Percentiles rank a stretch among this genome's conserved stretches.
These are phyloP conservation scores for Cyclophora punctaria DNA, from an alignment of 2,888 invertebrate genomes.

Conservation along the genomic window DNA sequence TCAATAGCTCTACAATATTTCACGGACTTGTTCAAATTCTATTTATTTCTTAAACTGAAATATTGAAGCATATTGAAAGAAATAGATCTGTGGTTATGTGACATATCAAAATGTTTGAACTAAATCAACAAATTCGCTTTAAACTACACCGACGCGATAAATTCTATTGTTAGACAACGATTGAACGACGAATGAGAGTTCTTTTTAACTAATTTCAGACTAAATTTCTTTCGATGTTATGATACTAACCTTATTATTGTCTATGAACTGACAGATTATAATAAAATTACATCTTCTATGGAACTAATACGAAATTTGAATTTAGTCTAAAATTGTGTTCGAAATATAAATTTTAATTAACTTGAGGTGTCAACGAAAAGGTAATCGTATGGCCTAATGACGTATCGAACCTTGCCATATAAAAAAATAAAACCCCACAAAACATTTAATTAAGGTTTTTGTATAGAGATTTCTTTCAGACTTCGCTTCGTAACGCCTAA, in stretches of 20 bases:
- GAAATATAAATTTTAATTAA: constrained; percentile 15
- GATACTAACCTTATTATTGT: too few species aligned
- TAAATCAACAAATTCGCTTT: constrained; percentile 33
- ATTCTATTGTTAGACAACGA: too few species aligned
- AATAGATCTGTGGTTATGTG: constrained; percentile 47
- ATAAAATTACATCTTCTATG: not conserved
- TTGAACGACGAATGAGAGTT: too few species aligned
- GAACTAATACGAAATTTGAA: constrained; percentile 11
- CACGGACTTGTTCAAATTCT: constrained; percentile 13
- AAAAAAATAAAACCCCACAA: constrained; percentile 11
- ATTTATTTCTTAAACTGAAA: constrained; percentile 16
- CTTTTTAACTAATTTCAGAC: too few species aligned
- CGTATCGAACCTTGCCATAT: constrained; percentile 34
- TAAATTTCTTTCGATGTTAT: not conserved
- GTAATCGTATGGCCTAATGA: constrained; percentile 36
- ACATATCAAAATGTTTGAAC: constrained; percentile 21
- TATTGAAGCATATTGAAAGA: constrained; percentile 23
- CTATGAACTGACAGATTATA: too few species aligned
- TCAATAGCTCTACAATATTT: constrained; percentile 22
- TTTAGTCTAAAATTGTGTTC: constrained; percentile 9
- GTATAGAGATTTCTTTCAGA: constrained; percentile 28
- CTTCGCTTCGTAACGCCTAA: constrained; percentile 40
- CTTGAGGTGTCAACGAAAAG: constrained; percentile 33
- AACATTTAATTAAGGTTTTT: constrained; percentile 17
- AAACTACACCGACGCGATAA: constrained; percentile 17